A percentile compares a stretch with the other conserved stretches of the same genome.
These are phyloP conservation scores for Drosophila virilis DNA, from an alignment of 1,140 invertebrate genomes.

Conservation along the genomic window DNA sequence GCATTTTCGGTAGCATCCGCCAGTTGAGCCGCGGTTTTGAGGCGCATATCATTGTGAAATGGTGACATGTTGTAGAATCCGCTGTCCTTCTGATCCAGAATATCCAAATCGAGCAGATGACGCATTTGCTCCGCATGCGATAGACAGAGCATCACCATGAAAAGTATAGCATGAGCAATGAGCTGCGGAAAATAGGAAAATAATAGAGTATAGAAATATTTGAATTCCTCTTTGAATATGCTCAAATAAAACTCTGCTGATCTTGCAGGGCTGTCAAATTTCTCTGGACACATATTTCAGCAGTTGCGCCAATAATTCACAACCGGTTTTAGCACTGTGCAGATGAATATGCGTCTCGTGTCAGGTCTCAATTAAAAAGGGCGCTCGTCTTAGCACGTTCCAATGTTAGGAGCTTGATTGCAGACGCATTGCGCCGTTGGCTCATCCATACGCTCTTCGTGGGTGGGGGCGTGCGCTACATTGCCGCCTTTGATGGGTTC, in stretches of 20 bases:
- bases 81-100: conserved; percentile 79
- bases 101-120: conserved; percentile 71
- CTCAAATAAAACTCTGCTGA: neutral
- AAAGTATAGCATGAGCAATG: conserved; percentile 74
- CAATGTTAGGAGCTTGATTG: conserved; percentile 14
- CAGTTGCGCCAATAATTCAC: conserved; percentile 43
- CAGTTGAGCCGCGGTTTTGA: conserved; percentile 71
- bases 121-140: conserved; percentile 82
- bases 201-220: neutral
- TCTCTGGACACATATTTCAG: neutral
- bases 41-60: conserved; percentile 72
- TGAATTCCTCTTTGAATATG: neutral
- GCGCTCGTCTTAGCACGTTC: conserved; percentile 69
- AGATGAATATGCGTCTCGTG: rapidly evolving
- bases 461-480: conserved; percentile 54
- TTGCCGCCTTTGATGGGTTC: conserved; percentile 64
- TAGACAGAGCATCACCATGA: conserved; percentile 73
- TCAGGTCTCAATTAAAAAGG: conserved; percentile 47
- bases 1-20: conserved; percentile 73
- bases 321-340: conserved; percentile 39
- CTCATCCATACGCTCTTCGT: conserved; percentile 35
- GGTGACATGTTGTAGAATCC: conserved; percentile 77
- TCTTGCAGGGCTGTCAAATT: neutral
- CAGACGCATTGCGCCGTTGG: conserved; percentile 76
- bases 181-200: conserved; percentile 45